These are phyloP conservation scores for Varecia variegata DNA, from an alignment of 2,797 vertebrate genomes.

Conservation along the genomic window DNA sequence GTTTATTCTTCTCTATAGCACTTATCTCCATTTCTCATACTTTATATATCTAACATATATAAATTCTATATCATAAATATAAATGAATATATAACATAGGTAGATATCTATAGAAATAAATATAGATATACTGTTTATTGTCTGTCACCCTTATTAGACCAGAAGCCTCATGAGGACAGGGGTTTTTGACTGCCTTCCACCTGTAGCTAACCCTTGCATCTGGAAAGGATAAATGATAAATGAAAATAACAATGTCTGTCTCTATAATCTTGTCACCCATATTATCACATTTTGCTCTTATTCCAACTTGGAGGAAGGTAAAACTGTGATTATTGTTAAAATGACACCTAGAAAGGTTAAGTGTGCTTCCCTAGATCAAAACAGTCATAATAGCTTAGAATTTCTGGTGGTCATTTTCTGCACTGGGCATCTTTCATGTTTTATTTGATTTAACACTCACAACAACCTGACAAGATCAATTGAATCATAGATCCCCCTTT, in stretches of 20 bases:
- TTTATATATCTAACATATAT: neutral
- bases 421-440: neutral
- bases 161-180: neutral
- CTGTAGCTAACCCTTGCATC: neutral
- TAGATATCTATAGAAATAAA: neutral
- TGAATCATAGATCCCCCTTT: constrained; percentile 60
- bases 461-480: constrained; percentile 61
- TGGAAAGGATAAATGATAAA: neutral
- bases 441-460: constrained; percentile 59
- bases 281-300: neutral
- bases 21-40: neutral
- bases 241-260: neutral
- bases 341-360: neutral
- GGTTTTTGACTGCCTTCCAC: neutral
- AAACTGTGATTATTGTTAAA: neutral
- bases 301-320: neutral
- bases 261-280: neutral
- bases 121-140: neutral
- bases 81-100: neutral
- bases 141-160: neutral
- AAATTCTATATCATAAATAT: neutral
- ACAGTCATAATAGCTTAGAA: neutral
- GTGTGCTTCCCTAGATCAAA: neutral
- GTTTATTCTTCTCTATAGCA: neutral
- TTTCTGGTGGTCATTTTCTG: neutral